Conservation (phyloP, 2,888 invertebrate genomes). For the Aphodius granarius region DNA sequence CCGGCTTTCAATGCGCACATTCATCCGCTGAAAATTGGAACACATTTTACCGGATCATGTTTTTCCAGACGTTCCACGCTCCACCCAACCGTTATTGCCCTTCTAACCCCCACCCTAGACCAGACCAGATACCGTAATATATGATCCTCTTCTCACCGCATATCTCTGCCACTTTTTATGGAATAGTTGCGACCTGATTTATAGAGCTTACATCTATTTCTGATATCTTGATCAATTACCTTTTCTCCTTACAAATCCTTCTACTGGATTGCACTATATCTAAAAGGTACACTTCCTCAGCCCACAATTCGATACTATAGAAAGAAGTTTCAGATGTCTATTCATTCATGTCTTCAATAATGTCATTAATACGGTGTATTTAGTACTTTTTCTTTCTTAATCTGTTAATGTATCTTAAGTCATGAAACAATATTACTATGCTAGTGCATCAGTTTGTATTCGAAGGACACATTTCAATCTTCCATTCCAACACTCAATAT, state of each 20-base stretch:
- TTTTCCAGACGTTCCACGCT: slow-evolving; percentile 19
- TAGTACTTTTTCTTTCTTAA: too few relatives aligned
- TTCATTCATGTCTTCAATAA: background rate
- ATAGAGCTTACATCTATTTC: background rate
- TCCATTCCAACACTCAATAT: too few relatives aligned
- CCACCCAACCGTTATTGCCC: background rate
- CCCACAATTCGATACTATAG: background rate
- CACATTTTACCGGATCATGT: background rate
- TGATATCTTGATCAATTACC: background rate
- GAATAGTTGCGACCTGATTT: background rate
- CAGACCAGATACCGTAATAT: background rate
- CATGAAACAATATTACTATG: too few relatives aligned
- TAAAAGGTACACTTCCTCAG: background rate
- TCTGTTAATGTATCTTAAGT: too few relatives aligned
- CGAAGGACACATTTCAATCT: too few relatives aligned
- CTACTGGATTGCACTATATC: background rate
- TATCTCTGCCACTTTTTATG: background rate
- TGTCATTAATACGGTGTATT: too few relatives aligned
- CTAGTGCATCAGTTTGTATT: too few relatives aligned
- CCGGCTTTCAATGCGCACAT: slow-evolving; percentile 15
- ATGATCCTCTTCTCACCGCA: background rate
- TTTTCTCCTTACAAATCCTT: too few relatives aligned
- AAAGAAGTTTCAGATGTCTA: background rate
- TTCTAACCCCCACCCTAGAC: background rate
- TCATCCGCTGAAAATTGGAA: background rate